Base-by-base conservation (phyloP, 2,888 invertebrate species). In the Amiota communis region DNA sequence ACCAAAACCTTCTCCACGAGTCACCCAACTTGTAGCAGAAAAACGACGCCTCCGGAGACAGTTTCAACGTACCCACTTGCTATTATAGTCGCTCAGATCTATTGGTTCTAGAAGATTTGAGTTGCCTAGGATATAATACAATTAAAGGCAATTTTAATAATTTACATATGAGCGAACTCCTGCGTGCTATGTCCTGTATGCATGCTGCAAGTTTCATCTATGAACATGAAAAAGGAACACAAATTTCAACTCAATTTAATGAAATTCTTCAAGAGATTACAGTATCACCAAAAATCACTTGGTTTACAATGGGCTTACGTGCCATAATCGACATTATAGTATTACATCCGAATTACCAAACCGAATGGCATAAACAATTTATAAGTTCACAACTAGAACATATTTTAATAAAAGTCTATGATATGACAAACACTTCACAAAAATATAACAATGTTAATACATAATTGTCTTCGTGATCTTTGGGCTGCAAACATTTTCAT, bases 371-470 rank as follows among this genome's bases (percentile, higher is more conserved):
- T 68, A 78, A 79, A 6, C 61, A 80, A 17, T 83, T 85, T 49
- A 85, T 89, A 49, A 76, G 76, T 10, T 72, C 75, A 0, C 77
- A 86, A 9, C 76, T 90, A 9, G 51, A 77, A 2, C 49, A 61
- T 13, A 80, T 75, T n/a, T 59, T 88, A 15, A 76, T 81, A 23
- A 67, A 70, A 0, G 76, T 87, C 12, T 88, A 85, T 59, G 78
- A 77, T 11, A 87, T 85, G 78, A 81, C 83, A 0, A 76, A 78
- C 12, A 75, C 89, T 15, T 88, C 90, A 1, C 17, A 78, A 71
- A 85, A 80, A 69, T 89, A 90, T 85, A 79, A 87, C n/a, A 91
- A 91, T 75, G 91, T 91, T 1, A n/a, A n/a, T n/a, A n/a, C n/a
- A n/a, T 77, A 92, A 1, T n/a, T 90, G 90, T 36, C 90, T 90